These are phyloP conservation scores for Eupsilia transversa DNA, from an alignment of 2,888 invertebrate species.

Conservation along the genomic window DNA sequence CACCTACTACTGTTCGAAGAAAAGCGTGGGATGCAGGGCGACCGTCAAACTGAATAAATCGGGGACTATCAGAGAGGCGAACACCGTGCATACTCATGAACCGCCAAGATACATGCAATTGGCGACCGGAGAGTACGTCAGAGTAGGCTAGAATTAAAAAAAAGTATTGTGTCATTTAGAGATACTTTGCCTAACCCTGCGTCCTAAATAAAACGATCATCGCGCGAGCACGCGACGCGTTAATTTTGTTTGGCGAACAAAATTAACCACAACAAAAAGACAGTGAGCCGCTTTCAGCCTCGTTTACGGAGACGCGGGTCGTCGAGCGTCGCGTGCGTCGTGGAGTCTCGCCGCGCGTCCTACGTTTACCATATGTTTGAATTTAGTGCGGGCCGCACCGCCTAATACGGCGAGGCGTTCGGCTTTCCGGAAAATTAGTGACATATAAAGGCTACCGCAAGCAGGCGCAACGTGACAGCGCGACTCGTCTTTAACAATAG, in stretches of 20 bases:
- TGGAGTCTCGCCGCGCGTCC: too few species aligned
- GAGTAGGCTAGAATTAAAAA: conserved; percentile 27
- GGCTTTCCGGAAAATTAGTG: too few species aligned
- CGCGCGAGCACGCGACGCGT: background rate
- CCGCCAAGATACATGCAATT: conserved; percentile 61
- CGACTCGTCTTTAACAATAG: too few species aligned
- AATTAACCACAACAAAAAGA: too few species aligned
- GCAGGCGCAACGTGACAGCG: too few species aligned
- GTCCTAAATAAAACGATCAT: background rate
- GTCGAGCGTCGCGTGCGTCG: too few species aligned
- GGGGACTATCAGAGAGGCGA: conserved; percentile 44
- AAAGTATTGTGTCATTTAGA: background rate
- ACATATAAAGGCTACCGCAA: too few species aligned
- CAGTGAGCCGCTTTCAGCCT: too few species aligned
- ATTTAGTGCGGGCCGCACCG: too few species aligned
- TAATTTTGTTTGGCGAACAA: background rate
- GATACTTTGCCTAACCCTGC: background rate
- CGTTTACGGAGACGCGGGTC: too few species aligned
- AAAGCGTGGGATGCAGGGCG: conserved; percentile 62
- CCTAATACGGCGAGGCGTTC: too few species aligned
- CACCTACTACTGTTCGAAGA: conserved; percentile 65
- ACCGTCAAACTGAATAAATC: conserved; percentile 57
- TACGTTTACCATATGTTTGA: too few species aligned
- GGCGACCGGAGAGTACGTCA: conserved; percentile 48
- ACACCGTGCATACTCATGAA: conserved; percentile 44